Percentiles rank a stretch among this genome's conserved stretches.
These are phyloP conservation scores for Monomorium pharaonis DNA, from an alignment of 1,140 invertebrate species.

Conservation along the genomic window DNA sequence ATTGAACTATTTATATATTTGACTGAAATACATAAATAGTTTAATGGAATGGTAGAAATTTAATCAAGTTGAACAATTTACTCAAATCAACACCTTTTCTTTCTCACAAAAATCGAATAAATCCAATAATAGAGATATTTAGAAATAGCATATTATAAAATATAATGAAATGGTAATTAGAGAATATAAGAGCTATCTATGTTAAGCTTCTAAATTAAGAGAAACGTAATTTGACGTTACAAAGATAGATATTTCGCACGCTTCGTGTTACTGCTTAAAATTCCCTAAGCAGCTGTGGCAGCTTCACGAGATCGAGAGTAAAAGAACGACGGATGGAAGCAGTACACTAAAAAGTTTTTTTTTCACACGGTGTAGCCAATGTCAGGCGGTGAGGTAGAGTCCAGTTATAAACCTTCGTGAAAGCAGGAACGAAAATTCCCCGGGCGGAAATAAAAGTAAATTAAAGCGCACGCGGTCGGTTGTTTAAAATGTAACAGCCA, in stretches of 20 bases:
- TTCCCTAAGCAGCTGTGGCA: slow-evolving; percentile 50
- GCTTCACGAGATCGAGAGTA: slow-evolving; percentile 62
- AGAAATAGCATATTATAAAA: neutral
- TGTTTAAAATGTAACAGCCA: slow-evolving; percentile 78
- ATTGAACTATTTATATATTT: too few species aligned
- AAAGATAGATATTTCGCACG: slow-evolving; percentile 41
- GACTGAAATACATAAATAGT: too few species aligned
- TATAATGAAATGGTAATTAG: neutral
- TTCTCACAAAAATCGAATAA: neutral
- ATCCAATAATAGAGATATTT: neutral
- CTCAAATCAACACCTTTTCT: too few species aligned
- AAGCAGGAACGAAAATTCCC: slow-evolving; percentile 73
- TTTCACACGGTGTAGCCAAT: slow-evolving; percentile 46
- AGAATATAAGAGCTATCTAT: neutral
- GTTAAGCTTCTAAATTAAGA: neutral
- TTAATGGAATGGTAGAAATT: too few species aligned
- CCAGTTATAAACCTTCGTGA: slow-evolving; percentile 70
- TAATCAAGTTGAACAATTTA: too few species aligned
- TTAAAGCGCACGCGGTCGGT: slow-evolving; percentile 69
- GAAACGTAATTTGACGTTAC: slow-evolving; percentile 16
- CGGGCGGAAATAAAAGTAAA: slow-evolving; percentile 75
- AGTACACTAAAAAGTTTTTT: slow-evolving; percentile 51
- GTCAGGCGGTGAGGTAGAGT: slow-evolving; percentile 17
- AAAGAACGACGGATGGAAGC: slow-evolving; percentile 54
- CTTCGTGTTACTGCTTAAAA: slow-evolving; percentile 47